Evolutionary conservation across 1,140 invertebrate species (phyloP).

Genomic region (Pantala flavescens): DNA sequence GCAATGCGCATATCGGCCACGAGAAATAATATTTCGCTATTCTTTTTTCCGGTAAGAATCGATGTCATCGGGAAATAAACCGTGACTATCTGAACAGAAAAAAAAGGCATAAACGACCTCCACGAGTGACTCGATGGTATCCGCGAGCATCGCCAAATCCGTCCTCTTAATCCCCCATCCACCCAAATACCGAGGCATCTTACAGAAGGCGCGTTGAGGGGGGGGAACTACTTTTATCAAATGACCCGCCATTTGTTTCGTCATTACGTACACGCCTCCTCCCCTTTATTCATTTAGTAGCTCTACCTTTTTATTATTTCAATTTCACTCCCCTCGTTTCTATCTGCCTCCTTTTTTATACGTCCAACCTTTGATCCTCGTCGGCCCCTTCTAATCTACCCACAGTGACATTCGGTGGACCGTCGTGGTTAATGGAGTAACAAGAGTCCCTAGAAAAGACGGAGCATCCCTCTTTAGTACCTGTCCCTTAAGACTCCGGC

Average conservation of each 20-base stretch:
- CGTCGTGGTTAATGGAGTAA: constrained; percentile 1
- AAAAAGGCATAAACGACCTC: too few relatives aligned
- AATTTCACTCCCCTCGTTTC: neutral
- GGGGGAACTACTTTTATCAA: neutral
- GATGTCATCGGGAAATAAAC: too few relatives aligned
- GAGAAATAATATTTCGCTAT: too few relatives aligned
- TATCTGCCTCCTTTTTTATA: neutral
- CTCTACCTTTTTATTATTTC: neutral
- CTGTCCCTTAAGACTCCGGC: neutral
- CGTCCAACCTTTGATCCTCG: neutral
- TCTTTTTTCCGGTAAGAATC: too few relatives aligned
- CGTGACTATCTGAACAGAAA: too few relatives aligned
- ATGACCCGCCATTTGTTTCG: neutral
- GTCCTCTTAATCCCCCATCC: neutral
- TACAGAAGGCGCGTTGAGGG: neutral
- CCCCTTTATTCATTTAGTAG: constrained; percentile 5
- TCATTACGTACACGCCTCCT: neutral
- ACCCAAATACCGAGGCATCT: neutral
- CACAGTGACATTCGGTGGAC: neutral
- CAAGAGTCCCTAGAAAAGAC: neutral
- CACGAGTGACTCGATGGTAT: too few relatives aligned
- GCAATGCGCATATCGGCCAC: too few relatives aligned
- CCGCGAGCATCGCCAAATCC: neutral
- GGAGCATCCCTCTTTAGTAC: constrained; percentile 1
- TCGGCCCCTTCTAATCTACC: neutral